phyloP scores from a whole-genome alignment of 2,797 vertebrate genomes.

The Spondyliosoma cantharus region DNA sequence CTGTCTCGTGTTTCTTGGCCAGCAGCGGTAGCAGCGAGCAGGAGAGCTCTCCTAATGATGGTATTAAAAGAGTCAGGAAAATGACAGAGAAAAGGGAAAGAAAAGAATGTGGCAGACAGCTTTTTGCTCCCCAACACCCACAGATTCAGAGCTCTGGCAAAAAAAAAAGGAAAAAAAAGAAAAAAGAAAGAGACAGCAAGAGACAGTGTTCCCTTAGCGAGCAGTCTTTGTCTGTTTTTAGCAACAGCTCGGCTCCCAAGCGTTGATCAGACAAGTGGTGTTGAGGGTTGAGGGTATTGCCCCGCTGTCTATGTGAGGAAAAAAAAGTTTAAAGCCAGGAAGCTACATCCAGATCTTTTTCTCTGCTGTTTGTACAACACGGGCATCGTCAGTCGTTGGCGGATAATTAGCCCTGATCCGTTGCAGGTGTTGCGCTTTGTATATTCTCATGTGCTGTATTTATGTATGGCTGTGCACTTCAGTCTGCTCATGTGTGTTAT shows the following conservation, averaged over 20 bases:
- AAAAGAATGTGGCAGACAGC: slow-evolving; percentile 75
- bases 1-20: slow-evolving; percentile 69
- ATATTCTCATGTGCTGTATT: slow-evolving; percentile 43
- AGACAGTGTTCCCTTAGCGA: slow-evolving; percentile 70
- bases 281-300: slow-evolving; percentile 66
- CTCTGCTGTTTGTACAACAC: slow-evolving; percentile 1
- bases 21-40: slow-evolving; percentile 69
- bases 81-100: slow-evolving; percentile 74
- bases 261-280: slow-evolving; percentile 67
- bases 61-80: slow-evolving; percentile 76
- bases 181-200: slow-evolving; percentile 51
- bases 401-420: slow-evolving; percentile 40
- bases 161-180: slow-evolving; percentile 43
- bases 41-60: slow-evolving; percentile 80
- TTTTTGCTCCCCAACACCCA: slow-evolving; percentile 78
- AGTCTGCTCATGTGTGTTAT: slow-evolving; percentile 61
- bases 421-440: slow-evolving; percentile 54
- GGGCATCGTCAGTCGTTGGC: slow-evolving; percentile 25
- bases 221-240: slow-evolving; percentile 77
- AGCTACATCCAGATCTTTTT: slow-evolving; percentile 12
- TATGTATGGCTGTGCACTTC: slow-evolving; percentile 41
- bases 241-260: slow-evolving; percentile 67
- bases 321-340: slow-evolving; percentile 29
- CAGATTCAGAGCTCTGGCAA: slow-evolving; percentile 66
- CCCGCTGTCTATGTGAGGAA: slow-evolving; percentile 35